These are phyloP conservation scores for Plusia festucae DNA, from an alignment of 2,888 invertebrate genomes.

Conservation along the genomic window DNA sequence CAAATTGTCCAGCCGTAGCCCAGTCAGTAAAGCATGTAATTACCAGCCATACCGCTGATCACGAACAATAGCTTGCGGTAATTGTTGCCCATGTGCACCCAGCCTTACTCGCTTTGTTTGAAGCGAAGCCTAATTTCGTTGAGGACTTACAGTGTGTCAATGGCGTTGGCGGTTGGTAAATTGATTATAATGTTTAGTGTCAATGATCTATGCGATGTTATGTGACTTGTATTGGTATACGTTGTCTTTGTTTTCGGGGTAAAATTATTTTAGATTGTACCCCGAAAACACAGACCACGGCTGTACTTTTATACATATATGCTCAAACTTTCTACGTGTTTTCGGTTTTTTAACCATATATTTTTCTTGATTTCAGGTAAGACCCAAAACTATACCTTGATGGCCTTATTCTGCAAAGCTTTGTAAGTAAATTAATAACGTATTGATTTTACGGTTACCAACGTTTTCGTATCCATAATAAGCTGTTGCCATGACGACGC, in stretches of 20 bases:
- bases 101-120: conserved; percentile 61
- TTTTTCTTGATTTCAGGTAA: background rate
- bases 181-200: background rate
- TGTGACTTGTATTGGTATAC: no score
- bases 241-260: no score
- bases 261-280: no score
- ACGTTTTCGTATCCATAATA: background rate
- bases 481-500: background rate
- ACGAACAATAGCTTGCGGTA: conserved; percentile 61
- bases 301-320: no score
- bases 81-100: conserved; percentile 64
- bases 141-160: conserved; percentile 32
- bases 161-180: conserved; percentile 6
- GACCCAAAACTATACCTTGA: background rate
- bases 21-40: conserved; percentile 69
- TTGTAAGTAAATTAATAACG: background rate
- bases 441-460: no score
- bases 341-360: background rate
- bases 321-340: no score
- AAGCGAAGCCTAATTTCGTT: conserved; percentile 36
- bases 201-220: background rate
- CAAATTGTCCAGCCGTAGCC: conserved; percentile 41
- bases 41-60: conserved; percentile 57
- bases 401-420: background rate
- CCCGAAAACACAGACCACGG: no score